Conservation (phyloP, 2,888 invertebrate genomes). For the Pyrocoelia pectoralis region DNA sequence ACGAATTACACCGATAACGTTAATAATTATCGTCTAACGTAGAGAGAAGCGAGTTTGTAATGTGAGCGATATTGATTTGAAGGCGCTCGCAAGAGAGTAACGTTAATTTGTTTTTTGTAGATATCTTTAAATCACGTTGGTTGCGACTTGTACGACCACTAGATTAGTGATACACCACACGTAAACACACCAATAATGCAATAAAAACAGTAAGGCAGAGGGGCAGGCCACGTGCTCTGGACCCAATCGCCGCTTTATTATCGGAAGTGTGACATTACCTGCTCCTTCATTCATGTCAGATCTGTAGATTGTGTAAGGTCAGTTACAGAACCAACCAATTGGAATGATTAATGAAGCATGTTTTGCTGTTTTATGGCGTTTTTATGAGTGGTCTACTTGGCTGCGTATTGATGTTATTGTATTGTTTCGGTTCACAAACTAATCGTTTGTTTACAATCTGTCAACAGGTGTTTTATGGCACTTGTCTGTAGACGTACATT, state of each 20-base stretch:
- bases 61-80: neutral
- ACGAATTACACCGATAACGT: neutral
- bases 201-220: conserved; percentile 52
- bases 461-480: conserved; percentile 43
- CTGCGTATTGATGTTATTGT: conserved; percentile 36
- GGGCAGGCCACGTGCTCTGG: conserved; percentile 51
- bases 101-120: conserved; percentile 16
- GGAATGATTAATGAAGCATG: conserved; percentile 51
- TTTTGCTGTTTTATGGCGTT: conserved; percentile 57
- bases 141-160: conserved; percentile 54
- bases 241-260: conserved; percentile 53
- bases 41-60: neutral
- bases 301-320: conserved; percentile 49
- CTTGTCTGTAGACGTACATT: conserved; percentile 19
- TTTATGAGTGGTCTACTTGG: conserved; percentile 53
- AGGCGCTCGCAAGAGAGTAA: neutral
- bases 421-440: conserved; percentile 35
- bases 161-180: conserved; percentile 51
- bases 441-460: conserved; percentile 41
- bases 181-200: conserved; percentile 54
- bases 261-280: conserved; percentile 56
- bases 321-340: conserved; percentile 37
- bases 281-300: conserved; percentile 45
- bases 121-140: conserved; percentile 50
- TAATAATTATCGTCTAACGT: neutral